These are phyloP conservation scores for Formicarius rufipectus DNA, from an alignment of 2,113 vertebrate species.

Conservation along the genomic window DNA sequence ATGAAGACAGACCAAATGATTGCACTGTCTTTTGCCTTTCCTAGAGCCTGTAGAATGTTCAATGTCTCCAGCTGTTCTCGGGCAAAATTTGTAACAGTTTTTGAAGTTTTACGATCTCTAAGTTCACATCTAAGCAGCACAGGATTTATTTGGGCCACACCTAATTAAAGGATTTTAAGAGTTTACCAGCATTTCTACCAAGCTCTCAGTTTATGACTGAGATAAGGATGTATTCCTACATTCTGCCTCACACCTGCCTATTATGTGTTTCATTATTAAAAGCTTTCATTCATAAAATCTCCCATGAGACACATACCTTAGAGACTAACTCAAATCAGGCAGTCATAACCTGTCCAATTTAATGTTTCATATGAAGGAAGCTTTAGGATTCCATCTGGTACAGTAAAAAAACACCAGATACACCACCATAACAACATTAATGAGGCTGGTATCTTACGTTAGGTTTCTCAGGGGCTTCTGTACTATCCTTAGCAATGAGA, in stretches of 20 bases:
- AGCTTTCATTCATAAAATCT: neutral
- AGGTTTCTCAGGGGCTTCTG: neutral
- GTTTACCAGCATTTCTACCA: slow-evolving; percentile 5
- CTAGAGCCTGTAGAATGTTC: neutral
- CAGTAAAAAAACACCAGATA: slow-evolving; percentile 26
- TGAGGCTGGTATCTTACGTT: neutral
- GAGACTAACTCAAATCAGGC: slow-evolving; percentile 28
- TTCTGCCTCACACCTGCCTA: slow-evolving; percentile 37
- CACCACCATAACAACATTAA: neutral
- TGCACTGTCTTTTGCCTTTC: neutral
- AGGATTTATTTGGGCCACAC: neutral
- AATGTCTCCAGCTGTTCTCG: neutral
- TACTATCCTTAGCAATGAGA: neutral
- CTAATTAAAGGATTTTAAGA: neutral
- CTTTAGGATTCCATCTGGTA: slow-evolving; percentile 30
- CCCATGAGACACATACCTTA: neutral
- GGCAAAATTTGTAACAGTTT: neutral
- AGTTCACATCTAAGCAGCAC: neutral
- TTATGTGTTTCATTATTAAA: slow-evolving; percentile 55
- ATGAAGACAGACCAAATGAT: neutral
- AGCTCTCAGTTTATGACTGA: neutral
- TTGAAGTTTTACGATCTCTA: neutral
- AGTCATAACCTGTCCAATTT: slow-evolving; percentile 37
- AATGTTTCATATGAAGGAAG: slow-evolving; percentile 6
- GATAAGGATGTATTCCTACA: neutral